A percentile compares a stretch with the other conserved stretches of the same genome.
phyloP scores from a whole-genome alignment of 1,140 invertebrate genomes.

The Tetraneura akinire region DNA sequence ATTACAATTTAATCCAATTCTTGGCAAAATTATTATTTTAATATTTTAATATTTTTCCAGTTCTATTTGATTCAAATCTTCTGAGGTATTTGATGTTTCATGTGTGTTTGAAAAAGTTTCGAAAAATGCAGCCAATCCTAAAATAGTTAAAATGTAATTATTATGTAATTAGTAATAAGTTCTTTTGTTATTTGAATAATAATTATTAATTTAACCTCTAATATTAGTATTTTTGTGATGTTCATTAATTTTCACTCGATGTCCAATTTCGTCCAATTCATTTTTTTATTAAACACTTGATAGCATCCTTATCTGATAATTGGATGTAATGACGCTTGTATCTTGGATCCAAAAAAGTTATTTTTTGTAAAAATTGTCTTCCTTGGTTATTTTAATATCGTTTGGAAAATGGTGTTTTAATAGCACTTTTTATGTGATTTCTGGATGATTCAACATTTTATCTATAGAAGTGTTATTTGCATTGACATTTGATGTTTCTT shows the following conservation, averaged over 20 bases:
- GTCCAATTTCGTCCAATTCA: neutral
- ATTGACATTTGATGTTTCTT: neutral
- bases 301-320: neutral
- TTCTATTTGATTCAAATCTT: constrained; percentile 15
- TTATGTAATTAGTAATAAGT: neutral
- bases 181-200: neutral
- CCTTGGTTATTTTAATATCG: neutral
- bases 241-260: neutral
- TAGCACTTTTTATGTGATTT: neutral
- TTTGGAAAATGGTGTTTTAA: neutral
- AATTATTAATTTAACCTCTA: neutral
- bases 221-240: neutral
- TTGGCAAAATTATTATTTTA: neutral
- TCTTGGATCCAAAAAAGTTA: constrained; percentile 8
- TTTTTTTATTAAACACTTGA: neutral
- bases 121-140: constrained; percentile 12
- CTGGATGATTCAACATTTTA: neutral
- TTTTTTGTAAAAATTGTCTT: neutral
- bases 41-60: neutral
- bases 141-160: neutral
- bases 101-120: neutral
- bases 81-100: neutral
- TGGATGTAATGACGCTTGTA: neutral
- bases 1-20: neutral
- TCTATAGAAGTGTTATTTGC: neutral